Evolutionary conservation across 2,113 vertebrate genomes (phyloP).

Genomic region (human (Homo sapiens)): DNA sequence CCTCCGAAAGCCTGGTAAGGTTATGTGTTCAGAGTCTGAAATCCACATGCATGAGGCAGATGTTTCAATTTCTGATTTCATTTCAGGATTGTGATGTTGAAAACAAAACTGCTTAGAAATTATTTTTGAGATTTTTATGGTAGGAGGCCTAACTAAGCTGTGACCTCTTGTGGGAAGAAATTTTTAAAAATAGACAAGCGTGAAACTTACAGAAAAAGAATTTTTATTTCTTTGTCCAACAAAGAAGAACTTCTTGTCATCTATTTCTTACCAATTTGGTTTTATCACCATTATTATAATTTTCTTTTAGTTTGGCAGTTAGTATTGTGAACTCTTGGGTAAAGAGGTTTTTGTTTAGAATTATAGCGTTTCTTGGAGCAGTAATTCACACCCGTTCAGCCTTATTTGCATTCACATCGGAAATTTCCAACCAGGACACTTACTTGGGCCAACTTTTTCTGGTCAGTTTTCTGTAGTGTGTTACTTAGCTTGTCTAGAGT

Average conservation of each 20-base stretch:
- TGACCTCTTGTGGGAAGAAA: constrained; percentile 1
- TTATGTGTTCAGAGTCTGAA: background rate
- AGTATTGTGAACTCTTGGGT: background rate
- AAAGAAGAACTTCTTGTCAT: background rate
- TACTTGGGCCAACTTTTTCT: background rate
- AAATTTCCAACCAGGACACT: constrained; percentile 22
- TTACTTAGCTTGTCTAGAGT: background rate
- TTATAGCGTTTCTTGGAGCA: background rate
- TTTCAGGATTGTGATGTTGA: constrained; percentile 42
- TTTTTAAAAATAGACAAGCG: background rate
- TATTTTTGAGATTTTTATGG: constrained; percentile 36
- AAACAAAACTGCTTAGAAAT: constrained; percentile 37
- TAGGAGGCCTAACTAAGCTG: background rate
- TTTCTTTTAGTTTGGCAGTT: constrained; percentile 35
- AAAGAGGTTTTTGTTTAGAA: constrained; percentile 45
- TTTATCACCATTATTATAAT: background rate
- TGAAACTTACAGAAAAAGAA: constrained; percentile 38
- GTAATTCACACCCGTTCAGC: background rate
- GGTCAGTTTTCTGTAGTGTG: background rate
- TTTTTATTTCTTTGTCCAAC: background rate
- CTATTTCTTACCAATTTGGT: background rate
- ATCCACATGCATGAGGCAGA: background rate
- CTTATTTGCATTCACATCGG: background rate
- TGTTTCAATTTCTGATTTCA: constrained; percentile 24
- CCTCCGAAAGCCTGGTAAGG: background rate